Evolutionary conservation across 2,113 vertebrate genomes (phyloP).

Genomic region (Rhynchomys soricoides): DNA sequence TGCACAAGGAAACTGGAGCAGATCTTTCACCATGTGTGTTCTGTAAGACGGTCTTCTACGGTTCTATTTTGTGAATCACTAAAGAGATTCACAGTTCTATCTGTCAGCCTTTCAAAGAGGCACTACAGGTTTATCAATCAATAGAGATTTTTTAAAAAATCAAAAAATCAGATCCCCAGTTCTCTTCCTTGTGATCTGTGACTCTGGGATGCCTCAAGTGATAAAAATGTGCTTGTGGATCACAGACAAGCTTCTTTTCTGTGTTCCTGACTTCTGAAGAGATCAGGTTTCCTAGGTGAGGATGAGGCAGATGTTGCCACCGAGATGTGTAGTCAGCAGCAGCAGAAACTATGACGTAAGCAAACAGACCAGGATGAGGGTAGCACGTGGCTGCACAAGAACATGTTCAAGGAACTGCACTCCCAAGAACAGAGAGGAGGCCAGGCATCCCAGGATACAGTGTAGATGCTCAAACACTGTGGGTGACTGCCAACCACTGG

Average conservation of each 20-base stretch:
- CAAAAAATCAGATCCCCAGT: not conserved
- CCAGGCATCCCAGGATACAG: conserved; percentile 53
- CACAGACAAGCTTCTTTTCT: conserved; percentile 31
- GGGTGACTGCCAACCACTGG: conserved; percentile 57
- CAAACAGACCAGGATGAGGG: conserved; percentile 52
- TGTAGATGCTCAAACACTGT: not conserved
- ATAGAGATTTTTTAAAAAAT: not conserved
- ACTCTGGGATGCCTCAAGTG: conserved; percentile 62
- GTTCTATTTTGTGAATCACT: conserved; percentile 80
- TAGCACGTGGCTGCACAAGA: conserved; percentile 63
- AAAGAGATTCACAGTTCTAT: not conserved
- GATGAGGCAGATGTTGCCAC: conserved; percentile 37
- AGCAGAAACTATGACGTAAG: not conserved
- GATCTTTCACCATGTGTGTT: conserved; percentile 79
- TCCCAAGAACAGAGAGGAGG: conserved; percentile 59
- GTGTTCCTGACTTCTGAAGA: conserved; percentile 1
- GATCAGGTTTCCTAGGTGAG: conserved; percentile 9
- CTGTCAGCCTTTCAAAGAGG: conserved; percentile 66
- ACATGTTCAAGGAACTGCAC: conserved; percentile 71
- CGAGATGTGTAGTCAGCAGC: not conserved
- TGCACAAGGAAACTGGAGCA: conserved; percentile 76
- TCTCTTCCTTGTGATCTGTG: not conserved
- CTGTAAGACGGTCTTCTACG: conserved; percentile 81
- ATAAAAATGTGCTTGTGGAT: conserved; percentile 51
- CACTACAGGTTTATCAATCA: not conserved